A percentile compares a stretch with the other conserved stretches of the same genome.
phyloP scores from a whole-genome alignment of 2,797 vertebrate genomes.

The Thamnophis elegans region DNA sequence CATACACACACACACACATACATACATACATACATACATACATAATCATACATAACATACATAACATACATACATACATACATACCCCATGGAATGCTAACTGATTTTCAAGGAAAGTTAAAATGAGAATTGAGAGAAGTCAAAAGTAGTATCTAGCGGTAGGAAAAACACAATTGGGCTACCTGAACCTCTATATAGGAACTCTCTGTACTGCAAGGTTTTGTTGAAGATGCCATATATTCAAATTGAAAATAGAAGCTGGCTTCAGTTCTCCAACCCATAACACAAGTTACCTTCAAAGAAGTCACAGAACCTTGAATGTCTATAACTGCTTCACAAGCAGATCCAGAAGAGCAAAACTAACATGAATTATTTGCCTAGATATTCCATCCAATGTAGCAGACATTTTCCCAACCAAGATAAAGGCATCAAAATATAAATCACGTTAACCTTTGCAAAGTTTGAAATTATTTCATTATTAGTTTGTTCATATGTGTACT shows the following conservation, averaged over 20 bases:
- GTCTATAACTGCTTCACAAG: background rate
- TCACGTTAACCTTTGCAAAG: background rate
- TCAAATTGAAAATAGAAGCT: background rate
- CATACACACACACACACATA: background rate
- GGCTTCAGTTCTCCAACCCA: background rate
- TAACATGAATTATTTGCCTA: background rate
- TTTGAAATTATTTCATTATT: background rate
- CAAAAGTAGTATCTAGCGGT: background rate
- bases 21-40: too few relatives aligned
- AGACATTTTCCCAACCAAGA: background rate
- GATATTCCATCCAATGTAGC: background rate
- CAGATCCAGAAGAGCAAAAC: background rate
- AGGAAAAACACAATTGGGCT: too few relatives aligned
- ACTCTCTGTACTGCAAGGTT: background rate
- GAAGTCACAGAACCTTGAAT: background rate
- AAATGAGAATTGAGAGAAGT: background rate
- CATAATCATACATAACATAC: too few relatives aligned
- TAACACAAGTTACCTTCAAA: background rate
- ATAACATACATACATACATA: background rate
- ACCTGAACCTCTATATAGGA: background rate
- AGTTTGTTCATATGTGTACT: background rate
- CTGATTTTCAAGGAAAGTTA: background rate
- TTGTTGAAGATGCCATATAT: background rate
- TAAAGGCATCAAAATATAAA: background rate
- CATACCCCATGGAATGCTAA: background rate